A percentile compares a stretch with the other conserved stretches of the same genome.
These are phyloP conservation scores for Macroramphosus scolopax DNA, from an alignment of 2,797 vertebrate genomes.

Conservation along the genomic window DNA sequence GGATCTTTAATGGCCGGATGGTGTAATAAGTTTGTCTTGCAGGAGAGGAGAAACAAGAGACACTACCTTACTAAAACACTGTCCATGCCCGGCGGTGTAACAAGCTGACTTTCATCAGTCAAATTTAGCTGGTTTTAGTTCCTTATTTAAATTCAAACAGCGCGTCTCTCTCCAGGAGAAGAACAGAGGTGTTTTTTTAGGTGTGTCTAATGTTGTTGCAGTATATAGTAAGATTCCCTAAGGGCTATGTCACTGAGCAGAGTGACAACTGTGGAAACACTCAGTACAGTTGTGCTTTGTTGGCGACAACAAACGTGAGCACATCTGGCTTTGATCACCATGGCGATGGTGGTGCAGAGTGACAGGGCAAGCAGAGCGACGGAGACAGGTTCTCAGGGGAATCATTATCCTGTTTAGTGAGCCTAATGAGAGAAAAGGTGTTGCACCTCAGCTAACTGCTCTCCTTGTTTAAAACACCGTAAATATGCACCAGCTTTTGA, in stretches of 20 bases:
- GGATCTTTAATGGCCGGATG: slow-evolving; percentile 18
- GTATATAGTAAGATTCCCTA: slow-evolving; percentile 38
- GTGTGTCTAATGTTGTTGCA: slow-evolving; percentile 14
- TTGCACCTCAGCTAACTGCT: slow-evolving; percentile 55
- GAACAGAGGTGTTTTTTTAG: slow-evolving; percentile 10
- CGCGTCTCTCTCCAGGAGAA: slow-evolving; percentile 12
- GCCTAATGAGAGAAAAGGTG: slow-evolving; percentile 78
- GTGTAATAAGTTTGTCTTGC: slow-evolving; percentile 21
- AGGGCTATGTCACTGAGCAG: slow-evolving; percentile 34
- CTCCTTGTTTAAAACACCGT: slow-evolving; percentile 42
- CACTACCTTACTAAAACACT: too few relatives aligned
- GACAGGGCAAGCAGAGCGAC: slow-evolving; percentile 64
- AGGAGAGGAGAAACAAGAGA: slow-evolving; percentile 1
- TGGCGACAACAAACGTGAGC: slow-evolving; percentile 54
- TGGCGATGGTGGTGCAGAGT: slow-evolving; percentile 64
- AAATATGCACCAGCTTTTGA: slow-evolving; percentile 8
- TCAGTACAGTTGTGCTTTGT: slow-evolving; percentile 55
- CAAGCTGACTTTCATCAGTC: slow-evolving; percentile 7
- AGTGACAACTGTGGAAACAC: slow-evolving; percentile 61
- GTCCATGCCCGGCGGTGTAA: too few relatives aligned
- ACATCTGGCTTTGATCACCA: slow-evolving; percentile 79
- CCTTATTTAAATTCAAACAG: background rate
- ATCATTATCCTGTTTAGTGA: slow-evolving; percentile 79
- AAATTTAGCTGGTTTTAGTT: slow-evolving; percentile 10
- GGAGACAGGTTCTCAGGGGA: slow-evolving; percentile 64